These are phyloP conservation scores for Nixonia krombeini DNA, from an alignment of 1,140 invertebrate species.

Conservation along the genomic window DNA sequence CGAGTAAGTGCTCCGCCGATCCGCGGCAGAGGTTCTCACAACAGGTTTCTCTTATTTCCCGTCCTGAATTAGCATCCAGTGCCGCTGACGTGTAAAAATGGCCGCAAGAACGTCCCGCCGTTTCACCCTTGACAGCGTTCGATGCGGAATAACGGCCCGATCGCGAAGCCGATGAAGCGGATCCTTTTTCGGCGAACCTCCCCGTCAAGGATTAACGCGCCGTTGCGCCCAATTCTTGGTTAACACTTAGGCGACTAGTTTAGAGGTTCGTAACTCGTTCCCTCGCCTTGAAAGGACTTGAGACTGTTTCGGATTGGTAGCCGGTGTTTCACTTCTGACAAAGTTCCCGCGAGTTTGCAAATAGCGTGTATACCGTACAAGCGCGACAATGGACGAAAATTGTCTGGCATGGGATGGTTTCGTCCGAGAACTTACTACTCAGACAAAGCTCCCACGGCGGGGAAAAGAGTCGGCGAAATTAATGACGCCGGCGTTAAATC, in stretches of 20 bases:
- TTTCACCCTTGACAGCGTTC: too few species aligned
- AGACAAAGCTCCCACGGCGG: slow-evolving; percentile 7
- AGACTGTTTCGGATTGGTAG: slow-evolving; percentile 48
- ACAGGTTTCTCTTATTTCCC: slow-evolving; percentile 10
- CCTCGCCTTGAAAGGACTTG: slow-evolving; percentile 38
- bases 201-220: slow-evolving; percentile 4
- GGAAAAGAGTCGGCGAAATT: not conserved
- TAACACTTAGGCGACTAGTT: slow-evolving; percentile 50
- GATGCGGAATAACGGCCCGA: too few species aligned
- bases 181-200: not conserved
- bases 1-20: slow-evolving; percentile 68
- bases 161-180: not conserved
- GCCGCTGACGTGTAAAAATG: not conserved
- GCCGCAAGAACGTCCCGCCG: not conserved
- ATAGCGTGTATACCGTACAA: slow-evolving; percentile 30
- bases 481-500: not conserved
- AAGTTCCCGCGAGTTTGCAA: slow-evolving; percentile 49
- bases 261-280: slow-evolving; percentile 45
- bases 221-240: slow-evolving; percentile 46
- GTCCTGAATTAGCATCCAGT: not conserved
- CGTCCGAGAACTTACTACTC: slow-evolving; percentile 21
- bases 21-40: slow-evolving; percentile 60
- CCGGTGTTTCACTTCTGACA: slow-evolving; percentile 42
- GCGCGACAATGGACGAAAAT: slow-evolving; percentile 39
- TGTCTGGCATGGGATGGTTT: slow-evolving; percentile 17